Evolutionary conservation across 53 echinoderm and acorn worm species (phyloP).

Genomic region (Echinometra lucunter): DNA sequence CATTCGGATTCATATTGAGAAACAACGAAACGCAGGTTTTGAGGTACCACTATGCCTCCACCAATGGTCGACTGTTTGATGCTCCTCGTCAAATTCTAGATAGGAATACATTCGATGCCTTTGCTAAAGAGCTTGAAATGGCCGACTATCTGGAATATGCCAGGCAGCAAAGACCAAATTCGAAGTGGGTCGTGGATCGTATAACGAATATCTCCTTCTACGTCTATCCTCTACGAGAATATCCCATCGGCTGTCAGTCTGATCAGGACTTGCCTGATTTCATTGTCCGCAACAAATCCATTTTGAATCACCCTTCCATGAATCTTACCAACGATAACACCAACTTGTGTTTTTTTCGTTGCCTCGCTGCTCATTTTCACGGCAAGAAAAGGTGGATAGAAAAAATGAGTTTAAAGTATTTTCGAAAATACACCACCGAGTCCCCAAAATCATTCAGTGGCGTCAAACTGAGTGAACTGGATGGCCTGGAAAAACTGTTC

Average conservation of each 20-base stretch:
- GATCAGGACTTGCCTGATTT: slow-evolving; percentile 13
- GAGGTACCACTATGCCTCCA: slow-evolving; percentile 33
- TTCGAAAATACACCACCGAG: background rate
- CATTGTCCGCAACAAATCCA: background rate
- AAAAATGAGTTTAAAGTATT: background rate
- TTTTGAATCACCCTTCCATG: background rate
- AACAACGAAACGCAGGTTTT: slow-evolving; percentile 58
- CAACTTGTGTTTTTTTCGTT: slow-evolving; percentile 42
- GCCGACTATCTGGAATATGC: slow-evolving; percentile 50
- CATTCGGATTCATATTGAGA: slow-evolving; percentile 41
- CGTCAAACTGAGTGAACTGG: slow-evolving; percentile 33
- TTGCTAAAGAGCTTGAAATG: background rate
- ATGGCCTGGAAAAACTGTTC: background rate
- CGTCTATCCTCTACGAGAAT: slow-evolving; percentile 38
- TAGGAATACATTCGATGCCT: background rate
- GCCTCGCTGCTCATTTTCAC: background rate
- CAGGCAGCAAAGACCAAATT: slow-evolving; percentile 28
- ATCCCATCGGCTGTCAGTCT: slow-evolving; percentile 45
- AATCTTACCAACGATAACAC: background rate
- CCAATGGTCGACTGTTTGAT: background rate
- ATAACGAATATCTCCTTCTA: slow-evolving; percentile 64
- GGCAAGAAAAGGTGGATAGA: background rate
- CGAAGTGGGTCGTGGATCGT: slow-evolving; percentile 66
- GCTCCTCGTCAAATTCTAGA: slow-evolving; percentile 9
- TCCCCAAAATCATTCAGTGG: background rate